These are phyloP conservation scores for Trichopria drosophilae DNA, from an alignment of 2,888 invertebrate genomes.

Conservation along the genomic window DNA sequence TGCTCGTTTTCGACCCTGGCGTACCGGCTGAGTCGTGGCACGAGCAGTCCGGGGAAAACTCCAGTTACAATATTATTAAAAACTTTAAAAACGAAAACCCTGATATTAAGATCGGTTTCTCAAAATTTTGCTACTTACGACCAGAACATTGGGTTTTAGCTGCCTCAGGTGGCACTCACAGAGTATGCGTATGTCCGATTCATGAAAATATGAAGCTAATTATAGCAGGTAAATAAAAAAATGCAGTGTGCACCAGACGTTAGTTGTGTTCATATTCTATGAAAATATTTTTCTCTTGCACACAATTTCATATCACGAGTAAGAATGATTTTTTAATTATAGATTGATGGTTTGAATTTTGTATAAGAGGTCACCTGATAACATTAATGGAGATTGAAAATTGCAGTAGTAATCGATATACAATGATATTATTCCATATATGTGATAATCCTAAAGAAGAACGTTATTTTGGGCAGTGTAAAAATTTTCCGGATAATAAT, in stretches of 20 bases:
- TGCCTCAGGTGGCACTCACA: slow-evolving; percentile 11
- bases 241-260: no score
- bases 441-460: slow-evolving; percentile 4
- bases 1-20: no score
- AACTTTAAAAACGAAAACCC: slow-evolving; percentile 12
- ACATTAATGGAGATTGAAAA: slow-evolving; percentile 1
- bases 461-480: slow-evolving; percentile 16
- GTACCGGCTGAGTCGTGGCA: no score
- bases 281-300: no score
- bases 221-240: no score
- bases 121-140: slow-evolving; percentile 9
- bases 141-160: slow-evolving; percentile 9
- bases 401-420: neutral
- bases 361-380: slow-evolving; percentile 12
- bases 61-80: no score
- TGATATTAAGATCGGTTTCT: slow-evolving; percentile 12
- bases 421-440: slow-evolving; percentile 15
- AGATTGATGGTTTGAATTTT: no score
- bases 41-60: no score
- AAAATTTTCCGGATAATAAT: slow-evolving; percentile 6
- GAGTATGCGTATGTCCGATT: slow-evolving; percentile 12
- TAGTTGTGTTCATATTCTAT: no score
- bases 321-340: no score
- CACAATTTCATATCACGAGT: no score
- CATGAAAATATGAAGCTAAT: slow-evolving; percentile 9